Evolutionary conservation across 2,888 invertebrate species (phyloP).

Genomic region (Margaritifera margaritifera): DNA sequence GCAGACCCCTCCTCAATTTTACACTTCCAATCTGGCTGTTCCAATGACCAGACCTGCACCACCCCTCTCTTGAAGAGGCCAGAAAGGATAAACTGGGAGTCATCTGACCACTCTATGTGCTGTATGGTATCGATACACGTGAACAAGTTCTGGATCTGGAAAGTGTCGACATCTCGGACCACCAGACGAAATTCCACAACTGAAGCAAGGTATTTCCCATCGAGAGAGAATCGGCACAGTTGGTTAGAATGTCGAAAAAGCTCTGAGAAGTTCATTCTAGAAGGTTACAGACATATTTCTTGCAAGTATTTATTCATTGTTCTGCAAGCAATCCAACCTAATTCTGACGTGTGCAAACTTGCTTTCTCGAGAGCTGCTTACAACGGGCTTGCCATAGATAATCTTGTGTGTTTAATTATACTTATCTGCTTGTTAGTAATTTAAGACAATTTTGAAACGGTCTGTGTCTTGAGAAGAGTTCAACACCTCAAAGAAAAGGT

Average conservation of each 20-base stretch:
- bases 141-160: slow-evolving; percentile 70
- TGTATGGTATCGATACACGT: slow-evolving; percentile 71
- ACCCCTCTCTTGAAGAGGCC: slow-evolving; percentile 71
- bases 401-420: too few relatives aligned
- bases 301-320: background rate
- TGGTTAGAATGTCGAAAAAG: slow-evolving; percentile 69
- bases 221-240: slow-evolving; percentile 69
- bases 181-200: slow-evolving; percentile 70
- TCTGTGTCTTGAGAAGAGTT: too few relatives aligned
- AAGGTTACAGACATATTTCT: background rate
- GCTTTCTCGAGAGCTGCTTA: too few relatives aligned
- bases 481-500: too few relatives aligned
- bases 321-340: too few relatives aligned
- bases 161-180: slow-evolving; percentile 65
- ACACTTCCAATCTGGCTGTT: slow-evolving; percentile 76
- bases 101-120: slow-evolving; percentile 71
- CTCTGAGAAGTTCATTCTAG: slow-evolving; percentile 72
- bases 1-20: slow-evolving; percentile 76
- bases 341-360: too few relatives aligned
- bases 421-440: too few relatives aligned
- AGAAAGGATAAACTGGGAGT: slow-evolving; percentile 72
- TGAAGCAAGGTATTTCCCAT: slow-evolving; percentile 68
- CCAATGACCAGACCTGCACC: slow-evolving; percentile 75
- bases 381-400: too few relatives aligned
- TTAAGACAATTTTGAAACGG: too few relatives aligned